phyloP scores from a whole-genome alignment of 2,888 invertebrate species.

The Notocelia uddmanniana region DNA sequence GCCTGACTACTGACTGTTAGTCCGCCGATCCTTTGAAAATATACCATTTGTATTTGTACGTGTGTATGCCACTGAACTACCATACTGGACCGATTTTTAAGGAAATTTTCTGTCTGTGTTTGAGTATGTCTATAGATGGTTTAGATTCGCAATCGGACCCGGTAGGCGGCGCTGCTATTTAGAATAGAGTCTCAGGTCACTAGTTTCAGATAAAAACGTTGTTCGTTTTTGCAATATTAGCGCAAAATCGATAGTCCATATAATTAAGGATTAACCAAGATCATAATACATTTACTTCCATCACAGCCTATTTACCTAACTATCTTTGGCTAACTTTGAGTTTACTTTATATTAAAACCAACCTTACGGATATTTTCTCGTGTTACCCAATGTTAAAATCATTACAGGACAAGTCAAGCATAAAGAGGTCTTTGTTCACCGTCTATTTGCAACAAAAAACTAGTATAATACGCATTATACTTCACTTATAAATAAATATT shows the following conservation, averaged over 20 bases:
- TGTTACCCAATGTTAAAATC: background rate
- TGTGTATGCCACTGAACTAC: no score
- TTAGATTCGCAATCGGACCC: no score
- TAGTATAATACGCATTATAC: background rate
- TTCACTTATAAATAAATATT: background rate
- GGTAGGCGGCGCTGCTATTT: no score
- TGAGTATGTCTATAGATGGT: no score
- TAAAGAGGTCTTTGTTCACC: background rate
- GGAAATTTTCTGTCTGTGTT: no score
- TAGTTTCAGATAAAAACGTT: no score
- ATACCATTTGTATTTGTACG: no score
- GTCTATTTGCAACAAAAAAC: background rate
- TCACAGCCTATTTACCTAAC: slow-evolving; percentile 34
- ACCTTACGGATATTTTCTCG: slow-evolving; percentile 42
- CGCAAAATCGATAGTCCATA: background rate
- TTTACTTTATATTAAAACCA: slow-evolving; percentile 45
- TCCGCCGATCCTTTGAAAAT: no score
- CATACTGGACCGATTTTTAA: no score
- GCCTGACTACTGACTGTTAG: no score
- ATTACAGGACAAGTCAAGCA: slow-evolving; percentile 18
- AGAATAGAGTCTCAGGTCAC: no score
- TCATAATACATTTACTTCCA: slow-evolving; percentile 44
- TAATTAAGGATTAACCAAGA: background rate
- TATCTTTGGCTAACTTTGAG: slow-evolving; percentile 13
- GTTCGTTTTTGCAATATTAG: background rate